phyloP scores from a whole-genome alignment of 2,888 invertebrate species.

The Scaeva pyrastri region DNA sequence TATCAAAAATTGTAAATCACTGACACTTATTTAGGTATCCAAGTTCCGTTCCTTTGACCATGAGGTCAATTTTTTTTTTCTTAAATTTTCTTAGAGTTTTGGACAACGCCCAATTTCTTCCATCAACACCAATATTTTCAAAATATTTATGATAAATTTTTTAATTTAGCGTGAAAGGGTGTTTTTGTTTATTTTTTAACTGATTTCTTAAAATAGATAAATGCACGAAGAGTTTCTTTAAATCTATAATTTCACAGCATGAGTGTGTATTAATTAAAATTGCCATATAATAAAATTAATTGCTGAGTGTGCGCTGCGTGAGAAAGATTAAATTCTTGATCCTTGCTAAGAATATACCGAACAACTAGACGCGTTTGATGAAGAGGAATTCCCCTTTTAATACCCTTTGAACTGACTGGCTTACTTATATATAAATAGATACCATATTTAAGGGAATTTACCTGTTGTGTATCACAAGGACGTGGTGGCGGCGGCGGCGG shows the following conservation, averaged over 20 bases:
- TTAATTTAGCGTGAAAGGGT: constrained; percentile 48
- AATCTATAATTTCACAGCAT: constrained; percentile 56
- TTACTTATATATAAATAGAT: no score
- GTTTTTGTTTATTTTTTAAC: constrained; percentile 64
- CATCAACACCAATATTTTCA: background rate
- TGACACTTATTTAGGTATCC: no score
- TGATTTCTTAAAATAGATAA: constrained; percentile 42
- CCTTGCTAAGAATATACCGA: constrained; percentile 35
- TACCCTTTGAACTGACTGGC: background rate
- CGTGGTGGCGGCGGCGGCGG: background rate
- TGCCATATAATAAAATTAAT: constrained; percentile 11
- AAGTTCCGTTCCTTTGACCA: no score
- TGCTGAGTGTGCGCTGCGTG: constrained; percentile 18
- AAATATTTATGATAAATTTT: constrained; percentile 32
- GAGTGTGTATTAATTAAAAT: constrained; percentile 58
- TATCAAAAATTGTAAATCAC: no score
- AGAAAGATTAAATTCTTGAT: constrained; percentile 44
- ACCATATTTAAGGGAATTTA: background rate
- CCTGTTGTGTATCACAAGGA: constrained; percentile 21
- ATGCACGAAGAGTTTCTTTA: background rate
- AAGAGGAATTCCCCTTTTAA: constrained; percentile 30
- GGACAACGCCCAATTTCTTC: constrained; percentile 23
- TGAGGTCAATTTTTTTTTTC: no score
- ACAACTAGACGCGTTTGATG: constrained; percentile 1
- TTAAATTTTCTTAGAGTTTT: background rate